Percentiles rank a stretch among this genome's conserved stretches.
Conservation (phyloP, 53 echinoderm and acorn worm species). For the Stichopus horrens region DNA sequence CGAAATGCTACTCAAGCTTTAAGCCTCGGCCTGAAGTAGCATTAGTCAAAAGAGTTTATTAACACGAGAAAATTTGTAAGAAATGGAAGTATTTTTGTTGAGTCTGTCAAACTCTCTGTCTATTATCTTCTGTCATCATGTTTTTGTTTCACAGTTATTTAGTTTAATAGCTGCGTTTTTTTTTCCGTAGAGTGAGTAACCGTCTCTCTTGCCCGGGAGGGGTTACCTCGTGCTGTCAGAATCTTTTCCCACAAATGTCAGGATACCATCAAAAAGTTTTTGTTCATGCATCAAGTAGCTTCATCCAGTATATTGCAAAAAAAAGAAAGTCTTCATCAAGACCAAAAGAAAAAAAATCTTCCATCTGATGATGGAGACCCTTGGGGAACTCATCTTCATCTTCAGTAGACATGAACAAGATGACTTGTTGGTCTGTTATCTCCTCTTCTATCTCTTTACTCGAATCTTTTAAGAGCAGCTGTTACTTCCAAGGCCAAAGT, state of each 20-base stretch:
- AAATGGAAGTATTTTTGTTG: too few species aligned
- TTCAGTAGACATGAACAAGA: neutral
- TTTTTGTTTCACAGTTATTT: too few species aligned
- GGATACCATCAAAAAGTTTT: neutral
- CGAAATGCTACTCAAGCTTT: too few species aligned
- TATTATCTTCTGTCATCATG: too few species aligned
- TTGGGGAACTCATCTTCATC: neutral
- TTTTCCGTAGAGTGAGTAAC: too few species aligned
- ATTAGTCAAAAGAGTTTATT: too few species aligned
- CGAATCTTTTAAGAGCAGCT: neutral
- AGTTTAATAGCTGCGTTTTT: too few species aligned
- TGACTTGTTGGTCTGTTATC: neutral
- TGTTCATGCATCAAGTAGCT: neutral
- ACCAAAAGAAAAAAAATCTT: neutral
- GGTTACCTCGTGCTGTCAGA: neutral
- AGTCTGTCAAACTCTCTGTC: too few species aligned
- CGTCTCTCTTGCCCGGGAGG: neutral
- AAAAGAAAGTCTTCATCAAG: too few species aligned
- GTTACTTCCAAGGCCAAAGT: neutral
- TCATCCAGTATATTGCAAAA: neutral
- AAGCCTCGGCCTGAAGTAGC: too few species aligned
- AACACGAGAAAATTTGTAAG: too few species aligned
- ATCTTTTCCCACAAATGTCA: neutral
- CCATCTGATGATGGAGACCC: neutral
- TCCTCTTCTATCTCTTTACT: neutral